phyloP scores from a whole-genome alignment of 1,140 invertebrate species.

The Galleria mellonella region DNA sequence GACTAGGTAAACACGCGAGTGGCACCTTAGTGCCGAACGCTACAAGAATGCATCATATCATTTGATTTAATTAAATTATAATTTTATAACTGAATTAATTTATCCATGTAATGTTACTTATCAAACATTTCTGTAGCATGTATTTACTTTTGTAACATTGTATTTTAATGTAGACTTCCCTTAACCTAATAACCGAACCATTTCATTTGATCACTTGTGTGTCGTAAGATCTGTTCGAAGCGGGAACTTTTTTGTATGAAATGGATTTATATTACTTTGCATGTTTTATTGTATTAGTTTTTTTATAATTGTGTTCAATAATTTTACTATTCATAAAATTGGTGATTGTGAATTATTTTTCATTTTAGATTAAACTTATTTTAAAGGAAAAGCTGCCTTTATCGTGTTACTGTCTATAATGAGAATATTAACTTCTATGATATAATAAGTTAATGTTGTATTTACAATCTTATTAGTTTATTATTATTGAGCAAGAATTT shows the following conservation, averaged over 20 bases:
- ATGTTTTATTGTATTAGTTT: constrained; percentile 19
- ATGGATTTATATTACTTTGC: constrained; percentile 29
- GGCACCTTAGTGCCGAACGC: constrained; percentile 43
- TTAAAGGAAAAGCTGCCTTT: neutral
- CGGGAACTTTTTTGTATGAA: constrained; percentile 69
- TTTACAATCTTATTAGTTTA: neutral
- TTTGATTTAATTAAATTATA: constrained; percentile 72
- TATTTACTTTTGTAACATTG: constrained; percentile 27
- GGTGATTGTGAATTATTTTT: constrained; percentile 1
- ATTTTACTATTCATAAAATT: constrained; percentile 3
- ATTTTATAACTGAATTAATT: constrained; percentile 52
- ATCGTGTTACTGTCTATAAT: too few species aligned
- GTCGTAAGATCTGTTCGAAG: constrained; percentile 35
- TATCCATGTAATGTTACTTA: constrained; percentile 42
- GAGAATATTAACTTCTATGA: neutral
- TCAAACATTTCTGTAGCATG: constrained; percentile 17
- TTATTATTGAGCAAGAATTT: too few species aligned
- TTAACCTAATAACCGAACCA: neutral
- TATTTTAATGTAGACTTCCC: constrained; percentile 14
- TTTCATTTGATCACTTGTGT: neutral
- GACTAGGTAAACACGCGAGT: constrained; percentile 25
- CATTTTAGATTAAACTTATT: constrained; percentile 1
- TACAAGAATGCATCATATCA: constrained; percentile 76
- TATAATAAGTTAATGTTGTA: constrained; percentile 2
- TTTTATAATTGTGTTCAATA: constrained; percentile 12